Conservation (phyloP, 1,140 invertebrate genomes). For the Bombus turneri region DNA sequence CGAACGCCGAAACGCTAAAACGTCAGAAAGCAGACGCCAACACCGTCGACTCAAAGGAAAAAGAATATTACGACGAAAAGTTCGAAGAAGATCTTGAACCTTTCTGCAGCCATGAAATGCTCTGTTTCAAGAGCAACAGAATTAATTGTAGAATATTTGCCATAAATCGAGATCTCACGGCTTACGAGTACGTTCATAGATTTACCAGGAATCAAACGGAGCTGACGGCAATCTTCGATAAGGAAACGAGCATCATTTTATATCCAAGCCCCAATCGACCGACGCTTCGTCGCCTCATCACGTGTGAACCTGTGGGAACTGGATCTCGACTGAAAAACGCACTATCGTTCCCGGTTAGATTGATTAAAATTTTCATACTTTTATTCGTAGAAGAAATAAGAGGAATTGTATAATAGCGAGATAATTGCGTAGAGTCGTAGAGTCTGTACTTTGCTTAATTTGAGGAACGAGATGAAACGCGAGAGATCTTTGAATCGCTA, state of each 20-base stretch:
- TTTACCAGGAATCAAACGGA: conserved; percentile 58
- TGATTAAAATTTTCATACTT: background rate
- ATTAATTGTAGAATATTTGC: conserved; percentile 71
- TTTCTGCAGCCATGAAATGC: conserved; percentile 35
- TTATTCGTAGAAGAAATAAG: too few relatives aligned
- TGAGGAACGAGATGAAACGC: too few relatives aligned
- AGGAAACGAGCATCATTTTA: conserved; percentile 63
- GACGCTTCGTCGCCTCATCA: conserved; percentile 61
- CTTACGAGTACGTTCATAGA: conserved; percentile 76
- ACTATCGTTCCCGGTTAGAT: conserved; percentile 56
- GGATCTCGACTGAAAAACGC: conserved; percentile 51
- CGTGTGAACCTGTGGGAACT: conserved; percentile 58
- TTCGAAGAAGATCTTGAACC: background rate
- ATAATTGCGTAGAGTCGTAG: too few relatives aligned
- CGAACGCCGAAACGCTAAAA: background rate
- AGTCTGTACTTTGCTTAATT: too few relatives aligned
- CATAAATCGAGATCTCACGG: conserved; percentile 71
- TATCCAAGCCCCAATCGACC: conserved; percentile 56
- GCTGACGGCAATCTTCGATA: conserved; percentile 51
- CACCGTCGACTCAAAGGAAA: background rate
- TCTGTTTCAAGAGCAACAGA: background rate
- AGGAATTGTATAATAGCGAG: too few relatives aligned
- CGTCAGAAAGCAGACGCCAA: background rate
- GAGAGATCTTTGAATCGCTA: too few relatives aligned
- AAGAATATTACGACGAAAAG: background rate